phyloP scores from a whole-genome alignment of 2,797 vertebrate species.

The Argentina silus region DNA sequence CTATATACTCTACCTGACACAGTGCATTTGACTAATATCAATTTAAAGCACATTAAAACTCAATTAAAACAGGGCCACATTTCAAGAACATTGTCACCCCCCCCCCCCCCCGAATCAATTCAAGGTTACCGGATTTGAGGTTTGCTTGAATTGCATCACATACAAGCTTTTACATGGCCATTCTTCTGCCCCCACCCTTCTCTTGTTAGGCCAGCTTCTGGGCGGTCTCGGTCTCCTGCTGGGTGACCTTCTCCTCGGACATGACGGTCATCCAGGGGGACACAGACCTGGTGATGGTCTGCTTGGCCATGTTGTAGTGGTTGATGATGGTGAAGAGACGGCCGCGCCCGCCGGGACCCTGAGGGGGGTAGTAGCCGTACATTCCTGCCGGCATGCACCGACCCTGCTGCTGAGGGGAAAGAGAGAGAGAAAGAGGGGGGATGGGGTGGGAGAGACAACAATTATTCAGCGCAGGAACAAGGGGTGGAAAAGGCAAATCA shows the following conservation, averaged over 20 bases:
- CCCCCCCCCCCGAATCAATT: conserved; percentile 32
- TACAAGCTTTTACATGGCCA: background rate
- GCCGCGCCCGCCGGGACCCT: conserved; percentile 86
- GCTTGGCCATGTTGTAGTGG: conserved; percentile 95
- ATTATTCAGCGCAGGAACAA: background rate
- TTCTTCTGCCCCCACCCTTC: background rate
- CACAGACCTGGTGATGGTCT: conserved; percentile 91
- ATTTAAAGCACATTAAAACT: conserved; percentile 27
- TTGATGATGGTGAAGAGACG: conserved; percentile 94
- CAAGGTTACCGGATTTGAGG: conserved; percentile 36
- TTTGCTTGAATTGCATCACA: conserved; percentile 72
- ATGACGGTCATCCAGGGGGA: conserved; percentile 96
- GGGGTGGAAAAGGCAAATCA: background rate
- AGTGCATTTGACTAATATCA: conserved; percentile 15
- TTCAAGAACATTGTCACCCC: background rate
- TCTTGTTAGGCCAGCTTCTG: conserved; percentile 87
- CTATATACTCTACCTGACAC: background rate
- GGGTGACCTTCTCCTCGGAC: conserved; percentile 93
- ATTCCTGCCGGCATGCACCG: conserved; percentile 91
- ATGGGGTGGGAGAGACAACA: background rate
- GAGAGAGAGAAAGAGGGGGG: background rate
- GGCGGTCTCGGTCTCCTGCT: conserved; percentile 91
- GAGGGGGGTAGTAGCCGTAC: conserved; percentile 90
- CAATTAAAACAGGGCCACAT: conserved; percentile 24
- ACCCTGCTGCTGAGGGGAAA: conserved; percentile 81